Base-by-base conservation (phyloP, 2,888 invertebrate genomes). In the Napeogenes sylphis region DNA sequence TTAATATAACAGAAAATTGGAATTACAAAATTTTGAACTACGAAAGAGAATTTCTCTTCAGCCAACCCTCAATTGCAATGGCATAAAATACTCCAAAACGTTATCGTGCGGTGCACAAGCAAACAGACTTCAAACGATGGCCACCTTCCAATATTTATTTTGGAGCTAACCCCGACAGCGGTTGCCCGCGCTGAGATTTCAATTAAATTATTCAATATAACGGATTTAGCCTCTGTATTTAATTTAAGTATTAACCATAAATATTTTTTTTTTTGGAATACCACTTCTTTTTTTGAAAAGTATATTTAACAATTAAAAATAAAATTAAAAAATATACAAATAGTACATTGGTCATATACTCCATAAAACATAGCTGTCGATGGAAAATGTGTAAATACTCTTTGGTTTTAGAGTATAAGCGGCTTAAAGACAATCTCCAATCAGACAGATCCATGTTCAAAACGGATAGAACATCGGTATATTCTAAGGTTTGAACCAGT, bases 101-200 rank as follows among this genome's bases (percentile, higher is more conserved):
- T 58, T 45, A 45, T 55, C 42, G 54, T 54, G 78, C 73, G 85
- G 85, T 82, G 82, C 77, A 84, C 79, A 84, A 84, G 78, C 81
- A 85, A 87, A 86, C 82, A 83, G 75, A 74, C 79, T 76, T 73
- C 73, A 74, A 78, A 76, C 76, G 75, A 72, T 30, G 77, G 55
- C 58, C 54, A 63, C 54, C 54, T 61, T 63, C 79, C 80, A 86
- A 87, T 86, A 88, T 87, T 88, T 82, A 84, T 83, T 78, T 79
- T 81, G 72, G 75, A 56, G 61, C 63, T 56, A 58, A 53, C 61
- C 61, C 58, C 63, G 45, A 35, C 54, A 53, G 61, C 53, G 56
- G 65, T 58, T 58, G 58, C 60, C 62, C 55, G 53, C 55, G 45
- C 45, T 58, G 56, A 55, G 63, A 59, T 63, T 66, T 54, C 58